Percentiles rank a stretch among this genome's conserved stretches.
phyloP scores from a whole-genome alignment of 2,113 vertebrate genomes.

The Rhabdornis inornatus region DNA sequence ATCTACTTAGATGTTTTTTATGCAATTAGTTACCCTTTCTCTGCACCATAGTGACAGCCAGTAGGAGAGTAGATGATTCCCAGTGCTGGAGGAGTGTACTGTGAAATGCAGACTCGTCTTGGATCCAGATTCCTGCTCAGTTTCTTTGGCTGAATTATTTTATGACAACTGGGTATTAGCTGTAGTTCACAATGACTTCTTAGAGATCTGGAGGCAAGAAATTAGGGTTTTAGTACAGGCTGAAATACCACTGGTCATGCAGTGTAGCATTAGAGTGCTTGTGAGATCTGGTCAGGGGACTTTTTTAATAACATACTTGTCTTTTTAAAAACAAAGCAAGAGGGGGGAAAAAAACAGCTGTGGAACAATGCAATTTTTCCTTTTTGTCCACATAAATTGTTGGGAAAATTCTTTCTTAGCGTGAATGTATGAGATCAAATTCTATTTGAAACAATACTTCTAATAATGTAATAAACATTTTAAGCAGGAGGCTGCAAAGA shows the following conservation, averaged over 20 bases:
- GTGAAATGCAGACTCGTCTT: not conserved
- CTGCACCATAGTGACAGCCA: not conserved
- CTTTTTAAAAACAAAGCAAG: not conserved
- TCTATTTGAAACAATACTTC: not conserved
- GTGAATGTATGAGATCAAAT: not conserved
- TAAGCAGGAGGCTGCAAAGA: not conserved
- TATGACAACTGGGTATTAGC: not conserved
- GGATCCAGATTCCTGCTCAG: not conserved
- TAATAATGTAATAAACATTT: not conserved
- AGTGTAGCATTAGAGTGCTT: not conserved
- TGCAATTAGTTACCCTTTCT: not conserved
- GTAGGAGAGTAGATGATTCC: not conserved
- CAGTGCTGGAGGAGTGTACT: not conserved
- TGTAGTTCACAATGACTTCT: not conserved
- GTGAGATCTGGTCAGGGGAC: not conserved
- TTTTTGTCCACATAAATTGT: not conserved
- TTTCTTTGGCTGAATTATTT: not conserved
- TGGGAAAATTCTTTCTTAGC: not conserved
- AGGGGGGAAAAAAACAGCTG: fast-evolving
- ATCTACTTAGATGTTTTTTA: not conserved
- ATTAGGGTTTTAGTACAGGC: not conserved
- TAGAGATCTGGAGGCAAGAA: not conserved
- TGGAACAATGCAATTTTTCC: not conserved
- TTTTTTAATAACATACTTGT: not conserved
- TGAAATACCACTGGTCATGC: not conserved